phyloP scores from a whole-genome alignment of 2,888 invertebrate genomes.

The Galerucella calmariensis region DNA sequence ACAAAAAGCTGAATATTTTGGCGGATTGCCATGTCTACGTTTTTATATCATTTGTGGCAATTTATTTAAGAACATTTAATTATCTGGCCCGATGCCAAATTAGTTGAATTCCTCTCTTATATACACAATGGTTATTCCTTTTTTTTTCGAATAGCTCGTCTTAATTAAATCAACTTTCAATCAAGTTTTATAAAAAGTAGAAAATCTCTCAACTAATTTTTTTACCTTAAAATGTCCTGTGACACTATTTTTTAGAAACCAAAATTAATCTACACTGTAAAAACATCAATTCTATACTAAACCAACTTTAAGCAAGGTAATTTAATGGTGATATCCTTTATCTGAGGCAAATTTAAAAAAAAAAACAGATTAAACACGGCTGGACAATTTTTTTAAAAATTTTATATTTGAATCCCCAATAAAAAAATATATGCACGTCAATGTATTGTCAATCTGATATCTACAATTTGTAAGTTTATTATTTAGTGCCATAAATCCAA shows the following conservation, averaged over 20 bases:
- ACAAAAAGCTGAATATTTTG: constrained; percentile 49
- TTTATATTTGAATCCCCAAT: too few species aligned
- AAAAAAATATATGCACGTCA: too few species aligned
- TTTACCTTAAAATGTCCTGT: too few species aligned
- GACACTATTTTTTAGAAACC: background rate
- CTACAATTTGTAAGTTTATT: background rate
- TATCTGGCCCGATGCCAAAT: constrained; percentile 52
- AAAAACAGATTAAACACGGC: background rate
- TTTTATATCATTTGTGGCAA: constrained; percentile 58
- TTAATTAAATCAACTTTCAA: constrained; percentile 32
- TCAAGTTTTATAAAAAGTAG: background rate
- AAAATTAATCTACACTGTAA: background rate
- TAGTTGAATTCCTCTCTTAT: constrained; percentile 45
- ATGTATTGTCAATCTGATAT: too few species aligned
- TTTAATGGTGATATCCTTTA: background rate
- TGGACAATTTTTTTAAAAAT: too few species aligned
- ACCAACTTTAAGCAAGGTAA: background rate
- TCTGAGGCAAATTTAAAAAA: background rate
- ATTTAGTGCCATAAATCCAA: background rate
- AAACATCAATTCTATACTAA: background rate
- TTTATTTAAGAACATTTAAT: constrained; percentile 61
- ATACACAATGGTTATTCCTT: constrained; percentile 46
- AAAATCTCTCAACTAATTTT: background rate
- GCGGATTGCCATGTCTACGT: constrained; percentile 48
- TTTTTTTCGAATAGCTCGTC: constrained; percentile 37